These are phyloP conservation scores for Acrocephalus kingi DNA, from an alignment of 2,113 vertebrate genomes.

Conservation along the genomic window DNA sequence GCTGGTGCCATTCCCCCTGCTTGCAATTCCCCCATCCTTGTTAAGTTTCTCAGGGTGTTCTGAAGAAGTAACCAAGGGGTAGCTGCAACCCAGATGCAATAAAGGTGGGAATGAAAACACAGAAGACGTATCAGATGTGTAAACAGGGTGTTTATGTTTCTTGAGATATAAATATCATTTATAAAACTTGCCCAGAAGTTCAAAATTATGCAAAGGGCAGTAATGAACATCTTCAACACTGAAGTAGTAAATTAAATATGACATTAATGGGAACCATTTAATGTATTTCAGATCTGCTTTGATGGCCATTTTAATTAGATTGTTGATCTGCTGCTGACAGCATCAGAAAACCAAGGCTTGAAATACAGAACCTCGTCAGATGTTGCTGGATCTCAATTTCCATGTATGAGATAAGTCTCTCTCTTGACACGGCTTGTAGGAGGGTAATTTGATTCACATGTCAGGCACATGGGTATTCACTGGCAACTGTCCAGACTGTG, in stretches of 20 bases:
- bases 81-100: not conserved
- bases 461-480: not conserved
- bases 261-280: conserved; percentile 67
- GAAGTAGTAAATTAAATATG: conserved; percentile 69
- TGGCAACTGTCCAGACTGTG: not conserved
- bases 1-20: not conserved
- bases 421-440: not conserved
- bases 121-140: not conserved
- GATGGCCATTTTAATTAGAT: conserved; percentile 74
- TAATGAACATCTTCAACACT: conserved; percentile 55
- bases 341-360: conserved; percentile 38
- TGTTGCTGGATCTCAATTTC: conserved; percentile 32
- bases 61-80: not conserved
- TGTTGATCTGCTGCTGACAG: conserved; percentile 39
- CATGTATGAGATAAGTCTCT: not conserved
- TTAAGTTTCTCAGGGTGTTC: not conserved
- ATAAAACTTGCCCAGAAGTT: conserved; percentile 33
- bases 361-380: not conserved
- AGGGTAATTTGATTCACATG: not conserved
- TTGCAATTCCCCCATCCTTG: not conserved
- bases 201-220: conserved; percentile 25
- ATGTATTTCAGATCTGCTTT: conserved; percentile 57
- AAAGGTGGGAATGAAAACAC: not conserved
- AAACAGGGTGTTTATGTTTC: conserved; percentile 20
- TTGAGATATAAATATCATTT: conserved; percentile 44